Evolutionary conservation across 2,888 invertebrate species (phyloP), one percentile per base, ranked within the genome.

Genomic region (Brachyopa scutellaris): DNA sequence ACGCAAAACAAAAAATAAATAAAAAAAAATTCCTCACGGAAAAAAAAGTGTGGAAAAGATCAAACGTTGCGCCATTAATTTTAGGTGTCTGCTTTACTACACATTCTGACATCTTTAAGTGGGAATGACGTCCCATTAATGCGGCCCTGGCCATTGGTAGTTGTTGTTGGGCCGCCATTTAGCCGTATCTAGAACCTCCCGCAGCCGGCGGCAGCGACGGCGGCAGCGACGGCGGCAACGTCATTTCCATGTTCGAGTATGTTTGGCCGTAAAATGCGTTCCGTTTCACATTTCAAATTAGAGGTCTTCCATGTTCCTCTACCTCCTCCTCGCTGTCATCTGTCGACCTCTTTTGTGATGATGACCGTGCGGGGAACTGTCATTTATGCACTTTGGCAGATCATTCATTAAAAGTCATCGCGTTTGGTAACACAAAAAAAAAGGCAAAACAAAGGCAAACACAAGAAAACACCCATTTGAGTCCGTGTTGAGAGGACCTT

Each of bases 111-210:
- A 88, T 86, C 85, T 85, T 85, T 85, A 88, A 88, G 88, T 88
- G 88, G 86, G 87, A 86, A 87, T 86, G 88, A 88, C 88, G 87
- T 88, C 88, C 88, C 88, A 88, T 88, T 88, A 88, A 88, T 87
- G 88, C 70, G 49, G 59, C 40, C 40, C 13, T 38, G 59, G 51
- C 57, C 74, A 51, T 42, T 33, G 40, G 47, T 31, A 5, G 31
- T 45, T 31, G 72, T 66, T 62, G 45, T 38, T 55, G 42, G 53
- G 31, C 59, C 66, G 59, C 29, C 73, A 73, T 67, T 79, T 73
- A 62, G 62, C 36, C 42, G 51, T 66, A 79, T 67, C 47, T 57
- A 67, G 59, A 79, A 74, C 73, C 73, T 67, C 73, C 78, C 53
- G 73, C 40, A 73, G 73, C 78, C 59, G 57, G 38, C 69, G 55